Evolutionary conservation across 2,797 vertebrate species (phyloP).

Genomic region (Neosalanx taihuensis): DNA sequence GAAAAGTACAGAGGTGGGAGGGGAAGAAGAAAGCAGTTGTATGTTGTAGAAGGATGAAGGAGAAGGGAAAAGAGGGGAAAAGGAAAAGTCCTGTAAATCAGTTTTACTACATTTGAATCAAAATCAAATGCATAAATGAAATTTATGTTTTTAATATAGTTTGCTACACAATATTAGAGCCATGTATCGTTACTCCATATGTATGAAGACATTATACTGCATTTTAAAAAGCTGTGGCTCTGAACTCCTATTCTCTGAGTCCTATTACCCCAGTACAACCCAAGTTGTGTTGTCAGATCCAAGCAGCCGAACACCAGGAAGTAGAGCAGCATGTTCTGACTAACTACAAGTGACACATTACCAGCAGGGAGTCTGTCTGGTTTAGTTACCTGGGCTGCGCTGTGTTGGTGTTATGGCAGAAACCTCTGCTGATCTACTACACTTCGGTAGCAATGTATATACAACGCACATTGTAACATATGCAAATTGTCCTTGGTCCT

Average conservation of each 20-base stretch:
- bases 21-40: background rate
- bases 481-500: slow-evolving; percentile 16
- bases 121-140: background rate
- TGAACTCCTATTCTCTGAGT: too few species aligned
- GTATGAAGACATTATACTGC: too few species aligned
- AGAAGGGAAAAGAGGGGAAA: background rate
- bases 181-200: background rate
- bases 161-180: too few species aligned
- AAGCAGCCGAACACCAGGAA: background rate
- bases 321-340: background rate
- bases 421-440: background rate
- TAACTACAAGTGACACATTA: background rate
- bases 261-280: background rate
- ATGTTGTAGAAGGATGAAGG: background rate
- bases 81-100: background rate
- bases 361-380: background rate
- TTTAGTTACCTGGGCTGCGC: background rate
- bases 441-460: slow-evolving; percentile 4
- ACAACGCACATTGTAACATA: slow-evolving; percentile 11
- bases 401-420: background rate
- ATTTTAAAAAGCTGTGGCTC: too few species aligned
- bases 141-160: background rate
- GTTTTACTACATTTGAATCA: background rate
- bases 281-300: background rate
- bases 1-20: background rate